Evolutionary conservation across 1,140 invertebrate species (phyloP).

Genomic region (honey bee (Apis mellifera)): Amel_HAv3.1 CM009931.2:6350001-6350500

Average conservation of each 20-base stretch:
- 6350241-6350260: background rate
- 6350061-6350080: too few species aligned
- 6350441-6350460: background rate
- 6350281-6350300: constrained; percentile 18
- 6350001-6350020: too few species aligned
- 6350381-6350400: background rate
- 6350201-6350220: background rate
- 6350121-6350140: too few species aligned
- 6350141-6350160: background rate
- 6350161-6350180: background rate
- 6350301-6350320: constrained; percentile 14
- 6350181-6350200: background rate
- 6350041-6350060: too few species aligned
- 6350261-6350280: constrained; percentile 38
- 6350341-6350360: constrained; percentile 26
- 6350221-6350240: background rate
- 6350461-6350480: background rate
- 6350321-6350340: constrained; percentile 3
- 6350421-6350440: background rate
- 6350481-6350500: too few species aligned
- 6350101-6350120: too few species aligned
- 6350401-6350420: background rate
- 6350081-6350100: too few species aligned
- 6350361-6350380: constrained; percentile 6
- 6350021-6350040: too few species aligned